A percentile compares a stretch with the other conserved stretches of the same genome.
These are phyloP conservation scores for Meloidogyne chitwoodi DNA, from an alignment of 1,140 invertebrate species.

Conservation along the genomic window DNA sequence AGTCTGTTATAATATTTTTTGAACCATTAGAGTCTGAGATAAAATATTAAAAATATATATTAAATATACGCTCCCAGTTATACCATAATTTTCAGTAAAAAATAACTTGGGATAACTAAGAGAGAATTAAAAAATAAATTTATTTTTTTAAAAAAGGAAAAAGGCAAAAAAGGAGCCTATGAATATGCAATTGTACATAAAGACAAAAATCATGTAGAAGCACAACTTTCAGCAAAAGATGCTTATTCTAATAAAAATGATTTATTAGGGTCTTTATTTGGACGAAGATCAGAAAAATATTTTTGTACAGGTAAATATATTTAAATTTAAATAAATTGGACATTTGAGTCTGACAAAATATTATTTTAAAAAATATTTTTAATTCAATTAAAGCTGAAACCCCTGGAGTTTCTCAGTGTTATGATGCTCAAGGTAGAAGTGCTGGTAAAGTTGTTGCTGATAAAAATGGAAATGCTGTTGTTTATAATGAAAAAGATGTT, in stretches of 20 bases:
- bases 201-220: slow-evolving; percentile 50
- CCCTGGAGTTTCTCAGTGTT: slow-evolving; percentile 58
- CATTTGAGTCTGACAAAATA: neutral
- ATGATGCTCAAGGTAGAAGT: slow-evolving; percentile 54
- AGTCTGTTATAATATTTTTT: too few relatives aligned
- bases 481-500: slow-evolving; percentile 56
- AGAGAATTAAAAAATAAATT: too few relatives aligned
- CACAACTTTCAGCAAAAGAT: slow-evolving; percentile 51
- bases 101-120: too few relatives aligned
- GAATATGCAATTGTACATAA: slow-evolving; percentile 55
- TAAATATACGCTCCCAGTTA: neutral
- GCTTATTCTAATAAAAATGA: slow-evolving; percentile 32
- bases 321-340: neutral
- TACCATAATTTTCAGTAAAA: too few relatives aligned
- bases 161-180: slow-evolving; percentile 50
- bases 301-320: slow-evolving; percentile 49
- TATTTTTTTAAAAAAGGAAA: slow-evolving; percentile 31
- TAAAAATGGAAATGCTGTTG: slow-evolving; percentile 59
- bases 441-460: slow-evolving; percentile 59
- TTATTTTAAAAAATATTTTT: neutral
- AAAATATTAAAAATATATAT: too few relatives aligned
- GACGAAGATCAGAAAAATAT: slow-evolving; percentile 57
- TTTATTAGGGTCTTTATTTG: slow-evolving; percentile 51
- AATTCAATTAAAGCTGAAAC: slow-evolving; percentile 50
- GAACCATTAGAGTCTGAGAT: too few relatives aligned